These are phyloP conservation scores for Myrmecophaga tridactyla DNA, from an alignment of 2,113 vertebrate genomes.

Conservation along the genomic window DNA sequence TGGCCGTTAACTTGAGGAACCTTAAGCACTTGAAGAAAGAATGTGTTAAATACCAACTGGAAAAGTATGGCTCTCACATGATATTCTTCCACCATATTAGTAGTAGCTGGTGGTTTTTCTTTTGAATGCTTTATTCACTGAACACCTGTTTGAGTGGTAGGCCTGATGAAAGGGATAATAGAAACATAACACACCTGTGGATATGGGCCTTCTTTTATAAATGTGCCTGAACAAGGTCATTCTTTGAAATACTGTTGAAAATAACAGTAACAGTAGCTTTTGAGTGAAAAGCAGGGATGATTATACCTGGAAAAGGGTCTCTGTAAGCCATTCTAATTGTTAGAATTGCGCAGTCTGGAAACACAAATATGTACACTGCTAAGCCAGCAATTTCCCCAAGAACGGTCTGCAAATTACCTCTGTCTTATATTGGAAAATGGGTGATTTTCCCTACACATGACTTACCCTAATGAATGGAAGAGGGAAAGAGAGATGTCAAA, in stretches of 20 bases:
- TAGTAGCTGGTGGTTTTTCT: neutral
- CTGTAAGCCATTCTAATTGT: neutral
- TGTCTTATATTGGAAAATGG: neutral
- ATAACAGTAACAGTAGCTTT: slow-evolving; percentile 25
- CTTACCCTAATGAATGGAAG: neutral
- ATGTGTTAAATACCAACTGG: neutral
- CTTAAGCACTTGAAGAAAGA: neutral
- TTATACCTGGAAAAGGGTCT: neutral
- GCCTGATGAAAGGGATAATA: neutral
- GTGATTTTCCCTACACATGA: neutral
- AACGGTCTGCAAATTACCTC: neutral
- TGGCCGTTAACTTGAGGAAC: neutral
- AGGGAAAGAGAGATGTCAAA: neutral
- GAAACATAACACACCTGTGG: neutral
- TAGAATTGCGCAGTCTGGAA: neutral
- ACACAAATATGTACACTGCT: neutral
- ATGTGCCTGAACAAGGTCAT: neutral
- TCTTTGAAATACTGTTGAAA: slow-evolving; percentile 32
- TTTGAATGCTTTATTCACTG: slow-evolving; percentile 4
- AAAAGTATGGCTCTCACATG: neutral
- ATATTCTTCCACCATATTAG: neutral
- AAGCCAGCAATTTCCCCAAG: neutral
- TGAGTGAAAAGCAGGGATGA: neutral
- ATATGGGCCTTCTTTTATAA: neutral
- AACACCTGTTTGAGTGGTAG: slow-evolving; percentile 25